A percentile compares a stretch with the other conserved stretches of the same genome.
phyloP scores from a whole-genome alignment of 2,888 invertebrate species.

The Aphrophora alni region DNA sequence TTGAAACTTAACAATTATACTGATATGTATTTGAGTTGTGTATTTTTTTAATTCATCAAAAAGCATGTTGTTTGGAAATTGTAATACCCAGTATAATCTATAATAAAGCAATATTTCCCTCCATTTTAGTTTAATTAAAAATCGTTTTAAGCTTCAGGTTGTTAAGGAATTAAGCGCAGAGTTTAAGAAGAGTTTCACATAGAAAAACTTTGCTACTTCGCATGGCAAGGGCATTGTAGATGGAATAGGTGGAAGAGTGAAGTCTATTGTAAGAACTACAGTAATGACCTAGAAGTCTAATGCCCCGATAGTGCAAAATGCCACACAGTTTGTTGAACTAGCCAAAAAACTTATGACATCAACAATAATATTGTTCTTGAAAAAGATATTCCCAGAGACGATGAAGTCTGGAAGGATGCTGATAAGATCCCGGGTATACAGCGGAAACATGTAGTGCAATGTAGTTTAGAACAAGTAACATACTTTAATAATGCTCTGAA shows the following conservation, averaged over 20 bases:
- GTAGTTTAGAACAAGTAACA: slow-evolving; percentile 10
- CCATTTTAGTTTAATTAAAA: background rate
- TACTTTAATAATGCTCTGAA: slow-evolving; percentile 4
- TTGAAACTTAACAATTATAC: too few relatives aligned
- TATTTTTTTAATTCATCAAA: too few relatives aligned
- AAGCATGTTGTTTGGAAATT: too few relatives aligned
- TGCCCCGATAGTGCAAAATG: slow-evolving; percentile 20
- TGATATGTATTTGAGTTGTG: too few relatives aligned
- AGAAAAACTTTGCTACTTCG: slow-evolving; percentile 4
- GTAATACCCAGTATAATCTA: slow-evolving; percentile 4
- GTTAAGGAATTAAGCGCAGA: background rate
- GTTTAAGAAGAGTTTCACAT: slow-evolving; percentile 6
- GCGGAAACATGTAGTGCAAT: background rate
- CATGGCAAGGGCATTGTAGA: slow-evolving; percentile 24
- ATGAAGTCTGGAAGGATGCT: slow-evolving; percentile 17
- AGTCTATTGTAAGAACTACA: slow-evolving; percentile 24
- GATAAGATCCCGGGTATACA: slow-evolving; percentile 10
- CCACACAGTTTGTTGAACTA: background rate
- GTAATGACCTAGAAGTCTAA: slow-evolving; percentile 7
- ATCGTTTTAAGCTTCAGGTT: background rate
- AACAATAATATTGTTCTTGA: slow-evolving; percentile 1
- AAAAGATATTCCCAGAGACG: slow-evolving; percentile 22
- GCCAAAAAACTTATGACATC: slow-evolving; percentile 14
- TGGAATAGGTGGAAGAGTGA: background rate
- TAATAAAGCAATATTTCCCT: background rate